phyloP scores from a whole-genome alignment of 2,888 invertebrate genomes.

The Pyrochroa serraticornis region DNA sequence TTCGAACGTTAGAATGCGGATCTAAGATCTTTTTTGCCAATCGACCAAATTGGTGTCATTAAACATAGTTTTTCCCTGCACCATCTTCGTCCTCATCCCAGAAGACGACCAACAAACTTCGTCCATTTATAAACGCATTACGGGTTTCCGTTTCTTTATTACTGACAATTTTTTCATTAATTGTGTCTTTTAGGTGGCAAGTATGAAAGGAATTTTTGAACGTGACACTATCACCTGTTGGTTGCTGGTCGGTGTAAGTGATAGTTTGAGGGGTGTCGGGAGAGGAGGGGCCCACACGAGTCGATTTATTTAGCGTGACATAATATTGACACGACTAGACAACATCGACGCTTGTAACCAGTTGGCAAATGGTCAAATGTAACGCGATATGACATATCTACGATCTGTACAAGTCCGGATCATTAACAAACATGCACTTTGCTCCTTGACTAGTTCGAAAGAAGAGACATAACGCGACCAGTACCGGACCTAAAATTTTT shows the following conservation, averaged over 20 bases:
- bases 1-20: conserved; percentile 16
- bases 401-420: conserved; percentile 48
- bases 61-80: conserved; percentile 2
- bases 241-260: no score
- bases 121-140: conserved; percentile 14
- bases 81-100: neutral
- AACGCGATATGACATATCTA: conserved; percentile 53
- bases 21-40: conserved; percentile 7
- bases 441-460: conserved; percentile 12
- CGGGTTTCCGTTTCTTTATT: conserved; percentile 6
- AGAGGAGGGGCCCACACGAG: neutral
- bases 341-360: conserved; percentile 11
- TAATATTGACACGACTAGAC: conserved; percentile 28
- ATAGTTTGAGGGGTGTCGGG: no score
- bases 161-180: neutral
- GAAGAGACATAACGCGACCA: no score
- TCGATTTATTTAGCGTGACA: conserved; percentile 25
- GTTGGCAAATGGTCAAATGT: conserved; percentile 38
- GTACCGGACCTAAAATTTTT: no score
- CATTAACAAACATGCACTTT: conserved; percentile 39
- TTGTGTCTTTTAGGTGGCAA: no score
- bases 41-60: conserved; percentile 12
- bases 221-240: no score
- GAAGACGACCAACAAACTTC: neutral
- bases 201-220: no score